Evolutionary conservation across 2,888 invertebrate species (phyloP), one percentile per base, ranked within the genome.

Genomic region (Augochlorella aurata): DNA sequence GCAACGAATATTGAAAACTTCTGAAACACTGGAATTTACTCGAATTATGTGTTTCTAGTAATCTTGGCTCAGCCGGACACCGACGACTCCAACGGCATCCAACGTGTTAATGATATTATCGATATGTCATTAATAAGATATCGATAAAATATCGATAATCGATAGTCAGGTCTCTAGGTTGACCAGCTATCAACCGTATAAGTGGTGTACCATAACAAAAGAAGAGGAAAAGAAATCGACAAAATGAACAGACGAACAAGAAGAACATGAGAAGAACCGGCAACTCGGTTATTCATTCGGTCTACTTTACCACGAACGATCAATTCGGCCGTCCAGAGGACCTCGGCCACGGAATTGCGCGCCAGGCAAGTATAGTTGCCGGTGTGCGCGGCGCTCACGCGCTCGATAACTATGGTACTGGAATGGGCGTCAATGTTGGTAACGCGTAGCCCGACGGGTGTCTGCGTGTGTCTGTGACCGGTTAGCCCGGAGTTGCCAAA

Each of bases 291-390:
- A 49, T 18, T 49, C 18, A 49, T 65, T 71, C 71, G 78, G 74
- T 85, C 84, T 90, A 91, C 91, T 91, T 92, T 93, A 94, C 94
- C 94, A 93, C 93, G 93, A 88, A 94, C 94, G 86, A 94, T 93
- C 87, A 94, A 93, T 87, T 94, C 93, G 81, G 94, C 94, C 80
- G 94, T 94, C 90, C 93, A 92, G 73, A 90, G 89, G 85, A 93
- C 93, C 88, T 93, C 93, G 88, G 93, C 98, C 18, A 98, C 98
- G 44, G 97, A 95, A 94, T 98, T 98, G 70, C 96, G 96, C n/a
- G 97, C 97, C 74, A 97, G 96, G 94, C 98, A 98, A n/a, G 98
- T 97, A 93, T 98, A 98, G 94, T 97, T 98, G 91, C 98, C 98
- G 90, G 97, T 97, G 93, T 98, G 97, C 73, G 96, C 95, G 49